Percentiles rank a stretch among this genome's conserved stretches.
These are phyloP conservation scores for Coenobita brevimanus DNA, from an alignment of 1,140 invertebrate genomes.

Conservation along the genomic window DNA sequence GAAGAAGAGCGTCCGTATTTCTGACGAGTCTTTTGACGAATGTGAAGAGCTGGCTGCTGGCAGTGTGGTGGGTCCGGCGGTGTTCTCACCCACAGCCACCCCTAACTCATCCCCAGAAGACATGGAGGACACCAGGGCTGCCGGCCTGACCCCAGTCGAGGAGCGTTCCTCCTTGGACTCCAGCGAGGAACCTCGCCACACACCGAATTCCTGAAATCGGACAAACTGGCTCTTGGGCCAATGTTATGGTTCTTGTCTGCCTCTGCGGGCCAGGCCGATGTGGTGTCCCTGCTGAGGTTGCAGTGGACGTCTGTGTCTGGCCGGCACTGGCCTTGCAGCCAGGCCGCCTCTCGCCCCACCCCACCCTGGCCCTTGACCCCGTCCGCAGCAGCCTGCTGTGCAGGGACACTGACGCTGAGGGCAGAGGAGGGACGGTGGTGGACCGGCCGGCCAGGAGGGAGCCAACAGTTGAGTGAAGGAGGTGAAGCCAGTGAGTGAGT, in stretches of 20 bases:
- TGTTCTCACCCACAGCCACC: conserved; percentile 43
- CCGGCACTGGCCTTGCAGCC: neutral
- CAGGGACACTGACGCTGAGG: no score
- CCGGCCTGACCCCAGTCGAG: conserved; percentile 61
- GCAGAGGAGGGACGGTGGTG: no score
- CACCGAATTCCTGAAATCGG: conserved; percentile 40
- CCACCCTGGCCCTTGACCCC: neutral
- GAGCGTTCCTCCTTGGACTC: conserved; percentile 65
- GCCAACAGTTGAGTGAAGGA: no score
- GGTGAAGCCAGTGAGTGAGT: no score
- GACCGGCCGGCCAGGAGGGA: no score
- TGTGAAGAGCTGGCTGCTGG: conserved; percentile 63
- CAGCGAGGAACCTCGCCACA: conserved; percentile 17
- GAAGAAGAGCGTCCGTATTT: conserved; percentile 69
- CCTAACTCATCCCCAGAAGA: conserved; percentile 67
- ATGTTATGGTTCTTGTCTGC: neutral
- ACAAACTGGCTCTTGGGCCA: conserved; percentile 37
- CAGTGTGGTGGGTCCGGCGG: neutral
- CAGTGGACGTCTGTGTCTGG: no score
- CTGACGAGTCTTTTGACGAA: conserved; percentile 69
- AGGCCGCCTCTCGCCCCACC: neutral
- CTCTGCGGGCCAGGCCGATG: neutral
- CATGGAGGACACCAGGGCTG: conserved; percentile 5
- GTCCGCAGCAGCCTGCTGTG: no score
- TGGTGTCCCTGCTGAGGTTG: conserved; percentile 20